Base-by-base conservation (phyloP, 2,113 vertebrate species). In the Willisornis vidua region DNA sequence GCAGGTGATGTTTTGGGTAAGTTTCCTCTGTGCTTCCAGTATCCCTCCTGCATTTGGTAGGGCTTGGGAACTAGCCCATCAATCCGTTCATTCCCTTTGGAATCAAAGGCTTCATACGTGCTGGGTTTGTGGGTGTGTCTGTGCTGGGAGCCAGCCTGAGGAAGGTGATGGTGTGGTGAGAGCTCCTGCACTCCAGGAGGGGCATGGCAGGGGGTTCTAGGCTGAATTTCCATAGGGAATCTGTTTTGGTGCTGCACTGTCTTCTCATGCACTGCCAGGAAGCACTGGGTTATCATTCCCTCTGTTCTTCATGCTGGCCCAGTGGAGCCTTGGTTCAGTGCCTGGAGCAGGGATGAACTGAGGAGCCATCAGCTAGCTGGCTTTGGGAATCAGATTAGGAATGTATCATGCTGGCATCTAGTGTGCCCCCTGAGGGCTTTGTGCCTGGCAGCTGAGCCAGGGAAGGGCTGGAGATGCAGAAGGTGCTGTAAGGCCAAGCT, bases 91-190 rank as follows among this genome's bases (percentile, higher is more conserved):
- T 62, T 92, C 77, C 49, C 58, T 31, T 55, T 19, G 63, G 66
- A 41, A 23, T 58, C 16, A 4, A 23, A 72, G 62, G 51, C 61
- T 19, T 35, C 0, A 0, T 16, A 0, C 3, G 12, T 20, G 20
- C 8, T 19, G 49, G 52, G 43, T 29, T 18, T 9, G 23, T 25
- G 31, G 25, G 25, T 25, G 23, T 18, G 31, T n/a, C 14, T 6
- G 0, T n/a, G 55, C 41, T 59, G 59, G 58, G 33, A 62, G 14
- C 4, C 18, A n/a, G 48, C n/a, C 39, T 23, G 18, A 71, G 52
- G 48, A 77, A 43, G 67, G 43, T 31, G 45, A 16, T 37, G 61
- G 37, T 0, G 1, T 6, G 54, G 14, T 15, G 35, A n/a, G 63
- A 63, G 49, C 31, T 49, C 55, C 52, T n/a, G 71, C 26, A n/a